phyloP scores from a whole-genome alignment of 2,797 vertebrate species.

The Margarornis squamiger region DNA sequence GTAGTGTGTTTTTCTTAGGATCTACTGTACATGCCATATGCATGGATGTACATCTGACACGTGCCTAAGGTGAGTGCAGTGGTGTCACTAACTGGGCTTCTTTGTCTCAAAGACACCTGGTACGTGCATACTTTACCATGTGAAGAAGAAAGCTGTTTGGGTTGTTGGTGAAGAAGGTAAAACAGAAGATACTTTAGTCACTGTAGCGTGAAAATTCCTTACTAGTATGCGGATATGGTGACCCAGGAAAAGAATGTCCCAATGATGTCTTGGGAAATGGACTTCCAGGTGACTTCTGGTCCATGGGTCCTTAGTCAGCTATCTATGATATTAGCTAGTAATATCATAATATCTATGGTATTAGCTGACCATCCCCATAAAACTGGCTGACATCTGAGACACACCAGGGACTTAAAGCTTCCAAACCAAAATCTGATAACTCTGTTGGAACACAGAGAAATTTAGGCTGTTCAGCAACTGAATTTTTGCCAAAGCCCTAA shows the following conservation, averaged over 20 bases:
- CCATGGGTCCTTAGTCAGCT: neutral
- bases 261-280: neutral
- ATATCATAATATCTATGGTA: neutral
- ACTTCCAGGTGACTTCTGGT: neutral
- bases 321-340: neutral
- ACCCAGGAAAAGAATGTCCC: neutral
- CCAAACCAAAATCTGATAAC: neutral
- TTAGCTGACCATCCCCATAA: neutral
- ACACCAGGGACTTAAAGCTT: neutral
- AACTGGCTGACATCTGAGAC: neutral
- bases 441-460: neutral
- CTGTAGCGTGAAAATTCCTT: neutral
- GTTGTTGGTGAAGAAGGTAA: neutral
- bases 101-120: neutral
- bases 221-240: neutral
- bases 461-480: neutral
- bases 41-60: neutral
- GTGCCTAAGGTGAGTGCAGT: neutral
- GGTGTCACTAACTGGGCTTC: neutral
- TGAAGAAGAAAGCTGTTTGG: neutral
- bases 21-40: neutral
- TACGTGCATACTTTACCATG: neutral
- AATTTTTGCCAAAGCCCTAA: neutral
- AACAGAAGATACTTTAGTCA: neutral
- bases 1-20: neutral